These are phyloP conservation scores for Nowickia ferox DNA, from an alignment of 2,888 invertebrate genomes.

Conservation along the genomic window DNA sequence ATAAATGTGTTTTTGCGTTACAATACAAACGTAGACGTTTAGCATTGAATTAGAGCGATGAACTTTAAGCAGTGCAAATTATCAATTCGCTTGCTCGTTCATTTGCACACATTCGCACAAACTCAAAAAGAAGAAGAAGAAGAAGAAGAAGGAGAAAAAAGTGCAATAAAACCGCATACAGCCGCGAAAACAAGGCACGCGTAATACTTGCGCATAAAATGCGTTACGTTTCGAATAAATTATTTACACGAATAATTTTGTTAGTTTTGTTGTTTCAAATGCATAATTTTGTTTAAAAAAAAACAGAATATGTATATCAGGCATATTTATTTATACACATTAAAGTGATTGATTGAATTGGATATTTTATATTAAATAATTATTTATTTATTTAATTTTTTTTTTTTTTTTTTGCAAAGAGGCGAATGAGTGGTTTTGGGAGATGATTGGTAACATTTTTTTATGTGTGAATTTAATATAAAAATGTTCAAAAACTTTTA, in stretches of 20 bases:
- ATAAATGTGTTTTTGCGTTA: constrained; percentile 3
- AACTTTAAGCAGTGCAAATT: constrained; percentile 76
- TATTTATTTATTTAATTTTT: constrained; percentile 24
- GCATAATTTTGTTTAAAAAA: constrained; percentile 10
- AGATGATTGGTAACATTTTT: not conserved
- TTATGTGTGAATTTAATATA: no score
- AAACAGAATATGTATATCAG: not conserved
- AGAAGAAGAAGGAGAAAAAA: not conserved
- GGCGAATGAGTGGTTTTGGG: not conserved
- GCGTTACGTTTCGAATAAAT: constrained; percentile 61
- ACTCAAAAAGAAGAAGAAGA: not conserved
- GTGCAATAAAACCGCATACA: constrained; percentile 45
- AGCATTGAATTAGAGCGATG: constrained; percentile 82
- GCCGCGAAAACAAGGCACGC: constrained; percentile 53
- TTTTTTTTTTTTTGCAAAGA: no score
- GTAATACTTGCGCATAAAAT: constrained; percentile 62
- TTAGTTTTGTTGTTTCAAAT: constrained; percentile 18
- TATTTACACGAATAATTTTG: constrained; percentile 25
- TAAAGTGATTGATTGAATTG: constrained; percentile 56
- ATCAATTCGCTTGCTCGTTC: constrained; percentile 49
- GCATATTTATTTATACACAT: constrained; percentile 42
- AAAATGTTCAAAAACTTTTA: no score
- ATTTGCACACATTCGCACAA: constrained; percentile 50
- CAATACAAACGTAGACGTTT: constrained; percentile 56
- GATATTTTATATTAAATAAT: constrained; percentile 21